phyloP scores from a whole-genome alignment of 1,140 invertebrate species.

The Octopus bimaculoides region DNA sequence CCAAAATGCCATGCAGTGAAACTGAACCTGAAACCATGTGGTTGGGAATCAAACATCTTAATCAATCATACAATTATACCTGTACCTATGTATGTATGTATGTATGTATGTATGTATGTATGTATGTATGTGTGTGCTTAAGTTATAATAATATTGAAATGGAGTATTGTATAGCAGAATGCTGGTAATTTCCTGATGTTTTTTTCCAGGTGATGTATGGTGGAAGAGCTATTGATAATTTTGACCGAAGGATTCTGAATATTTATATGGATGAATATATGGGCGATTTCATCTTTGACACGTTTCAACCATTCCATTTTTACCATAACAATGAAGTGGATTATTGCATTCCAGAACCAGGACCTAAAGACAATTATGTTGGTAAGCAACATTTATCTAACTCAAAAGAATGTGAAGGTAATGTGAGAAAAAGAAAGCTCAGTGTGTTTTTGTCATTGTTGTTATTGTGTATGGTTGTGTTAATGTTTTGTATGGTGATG shows the following conservation, averaged over 20 bases:
- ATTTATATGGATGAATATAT: conserved; percentile 92
- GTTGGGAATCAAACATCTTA: no score
- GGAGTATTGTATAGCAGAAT: neutral
- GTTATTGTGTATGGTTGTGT: no score
- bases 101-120: neutral
- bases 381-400: conserved; percentile 32
- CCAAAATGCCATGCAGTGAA: no score
- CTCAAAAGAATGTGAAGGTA: no score
- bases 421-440: no score
- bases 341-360: conserved; percentile 74
- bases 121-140: no score
- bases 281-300: conserved; percentile 88
- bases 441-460: no score
- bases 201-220: conserved; percentile 81
- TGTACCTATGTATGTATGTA: neutral
- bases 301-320: conserved; percentile 85
- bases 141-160: neutral
- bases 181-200: neutral
- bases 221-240: conserved; percentile 84
- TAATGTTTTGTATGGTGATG: no score
- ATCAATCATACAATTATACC: no score
- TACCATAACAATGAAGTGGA: conserved; percentile 73
- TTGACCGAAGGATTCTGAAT: conserved; percentile 78
- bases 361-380: conserved; percentile 62
- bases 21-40: no score